These are phyloP conservation scores for Porites cylindrica DNA, from an alignment of 92 coral and sea anemone genomes.

Conservation along the genomic window DNA sequence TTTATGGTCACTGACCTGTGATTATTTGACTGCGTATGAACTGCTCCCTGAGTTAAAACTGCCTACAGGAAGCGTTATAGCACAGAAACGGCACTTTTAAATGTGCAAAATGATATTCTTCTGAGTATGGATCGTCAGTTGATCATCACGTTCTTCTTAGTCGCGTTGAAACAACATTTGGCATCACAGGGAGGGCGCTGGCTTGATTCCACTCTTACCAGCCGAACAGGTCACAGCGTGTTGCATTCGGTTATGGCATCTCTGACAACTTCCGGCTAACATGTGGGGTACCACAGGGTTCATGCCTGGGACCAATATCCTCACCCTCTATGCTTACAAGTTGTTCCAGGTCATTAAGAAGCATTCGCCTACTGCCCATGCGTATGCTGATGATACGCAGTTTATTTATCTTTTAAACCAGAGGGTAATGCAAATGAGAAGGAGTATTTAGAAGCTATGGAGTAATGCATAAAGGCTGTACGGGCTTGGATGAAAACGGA, in stretches of 20 bases:
- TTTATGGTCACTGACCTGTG: slow-evolving; percentile 36
- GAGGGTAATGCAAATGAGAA: neutral
- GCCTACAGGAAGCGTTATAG: neutral
- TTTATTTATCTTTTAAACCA: slow-evolving; percentile 17
- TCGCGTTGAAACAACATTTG: neutral
- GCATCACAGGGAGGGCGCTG: neutral
- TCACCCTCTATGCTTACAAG: slow-evolving; percentile 25
- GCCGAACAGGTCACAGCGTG: neutral
- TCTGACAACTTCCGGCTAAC: neutral
- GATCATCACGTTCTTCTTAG: no score
- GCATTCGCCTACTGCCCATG: neutral
- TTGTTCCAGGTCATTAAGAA: slow-evolving; percentile 1
- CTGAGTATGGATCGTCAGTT: no score
- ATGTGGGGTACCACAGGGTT: slow-evolving; percentile 8
- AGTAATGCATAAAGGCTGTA: neutral
- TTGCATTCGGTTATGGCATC: neutral
- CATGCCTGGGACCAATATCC: neutral
- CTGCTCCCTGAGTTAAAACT: slow-evolving; percentile 30
- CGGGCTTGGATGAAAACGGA: no score
- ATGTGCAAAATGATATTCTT: no score
- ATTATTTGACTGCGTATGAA: slow-evolving; percentile 26
- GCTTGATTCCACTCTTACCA: neutral
- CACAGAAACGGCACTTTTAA: neutral
- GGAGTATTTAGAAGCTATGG: slow-evolving; percentile 1
- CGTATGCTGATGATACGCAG: slow-evolving; percentile 13